phyloP scores from a whole-genome alignment of 2,113 vertebrate species.

The Serinus canaria region DNA sequence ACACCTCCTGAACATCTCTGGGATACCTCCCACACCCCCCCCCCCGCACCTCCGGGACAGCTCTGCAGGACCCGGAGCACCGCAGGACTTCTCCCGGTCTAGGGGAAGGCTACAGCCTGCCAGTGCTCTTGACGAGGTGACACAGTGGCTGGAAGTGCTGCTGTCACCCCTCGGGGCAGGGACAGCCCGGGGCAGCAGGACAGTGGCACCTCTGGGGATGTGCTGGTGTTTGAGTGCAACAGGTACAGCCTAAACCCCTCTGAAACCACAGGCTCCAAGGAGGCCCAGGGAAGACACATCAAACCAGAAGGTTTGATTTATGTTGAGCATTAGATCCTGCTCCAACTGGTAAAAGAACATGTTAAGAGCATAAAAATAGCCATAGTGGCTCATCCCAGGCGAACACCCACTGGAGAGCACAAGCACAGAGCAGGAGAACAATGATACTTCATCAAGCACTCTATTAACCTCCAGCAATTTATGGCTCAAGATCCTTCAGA shows the following conservation, averaged over 20 bases:
- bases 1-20: no score
- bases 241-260: not conserved
- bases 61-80: not conserved
- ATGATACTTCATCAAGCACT: constrained; percentile 40
- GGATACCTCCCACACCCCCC: not conserved
- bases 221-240: not conserved
- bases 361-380: not conserved
- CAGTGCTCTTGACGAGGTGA: not conserved
- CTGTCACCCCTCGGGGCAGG: not conserved
- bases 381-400: not conserved
- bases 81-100: fast-evolving
- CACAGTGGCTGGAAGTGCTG: not conserved
- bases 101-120: not conserved
- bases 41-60: no score
- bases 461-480: constrained; percentile 56
- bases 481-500: constrained; percentile 28
- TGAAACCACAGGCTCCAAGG: not conserved
- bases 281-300: not conserved
- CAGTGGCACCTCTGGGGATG: fast-evolving
- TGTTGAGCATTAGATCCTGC: not conserved
- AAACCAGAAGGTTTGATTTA: not conserved
- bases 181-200: fast-evolving
- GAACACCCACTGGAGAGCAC: not conserved
- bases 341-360: not conserved
- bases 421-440: not conserved